These are phyloP conservation scores for Tarsius wallacei DNA, from an alignment of 2,797 vertebrate genomes.

Conservation along the genomic window DNA sequence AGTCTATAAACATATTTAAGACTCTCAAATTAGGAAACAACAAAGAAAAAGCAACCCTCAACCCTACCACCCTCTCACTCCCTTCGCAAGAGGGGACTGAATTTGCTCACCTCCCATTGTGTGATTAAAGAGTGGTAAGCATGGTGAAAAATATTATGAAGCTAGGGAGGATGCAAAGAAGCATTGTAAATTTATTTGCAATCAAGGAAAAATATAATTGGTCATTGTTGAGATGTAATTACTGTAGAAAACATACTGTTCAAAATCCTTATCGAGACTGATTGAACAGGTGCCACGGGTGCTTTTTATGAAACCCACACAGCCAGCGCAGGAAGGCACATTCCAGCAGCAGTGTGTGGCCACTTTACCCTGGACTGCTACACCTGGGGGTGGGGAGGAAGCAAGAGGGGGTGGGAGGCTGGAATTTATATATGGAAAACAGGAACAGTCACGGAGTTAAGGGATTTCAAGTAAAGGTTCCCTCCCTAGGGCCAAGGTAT, in stretches of 20 bases:
- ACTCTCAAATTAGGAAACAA: not conserved
- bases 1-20: not conserved
- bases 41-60: not conserved
- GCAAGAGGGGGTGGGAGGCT: fast-evolving
- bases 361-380: not conserved
- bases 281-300: not conserved
- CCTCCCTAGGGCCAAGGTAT: no score
- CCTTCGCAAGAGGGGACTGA: not conserved
- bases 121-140: not conserved
- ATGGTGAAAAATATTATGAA: not conserved
- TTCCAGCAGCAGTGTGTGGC: fast-evolving
- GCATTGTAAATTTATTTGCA: conserved; percentile 1
- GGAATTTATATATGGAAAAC: fast-evolving
- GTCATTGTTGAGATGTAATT: conserved; percentile 39
- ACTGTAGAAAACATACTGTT: conserved; percentile 10
- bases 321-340: not conserved
- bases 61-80: fast-evolving
- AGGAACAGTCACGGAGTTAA: not conserved
- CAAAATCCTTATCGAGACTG: not conserved
- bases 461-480: not conserved
- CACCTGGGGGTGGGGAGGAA: no score
- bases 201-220: conserved; percentile 47
- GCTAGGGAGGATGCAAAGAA: not conserved
- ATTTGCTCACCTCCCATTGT: not conserved
- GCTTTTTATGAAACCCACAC: not conserved